Evolutionary conservation across 2,888 invertebrate genomes (phyloP), one percentile per base, ranked within the genome.

Genomic region (Schizotus pectinicornis): DNA sequence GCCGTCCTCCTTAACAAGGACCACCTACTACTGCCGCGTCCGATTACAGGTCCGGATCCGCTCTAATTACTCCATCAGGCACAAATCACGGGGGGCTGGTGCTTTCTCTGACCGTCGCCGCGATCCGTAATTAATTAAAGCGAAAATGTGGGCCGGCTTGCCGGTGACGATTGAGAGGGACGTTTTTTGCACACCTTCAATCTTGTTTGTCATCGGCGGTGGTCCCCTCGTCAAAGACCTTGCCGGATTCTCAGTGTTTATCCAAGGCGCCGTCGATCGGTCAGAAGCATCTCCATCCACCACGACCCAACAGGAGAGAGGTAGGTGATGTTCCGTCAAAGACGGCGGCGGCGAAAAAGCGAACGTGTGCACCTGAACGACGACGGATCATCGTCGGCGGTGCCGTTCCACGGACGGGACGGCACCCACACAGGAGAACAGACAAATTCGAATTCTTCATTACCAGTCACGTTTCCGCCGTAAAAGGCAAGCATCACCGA

Each of bases 31-130:
- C 58, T 60, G 62, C 63, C 63, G 63, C 56, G 56, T 57, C 57
- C 61, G 67, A 69, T 67, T 67, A 67, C 56, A 67, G 67, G 57
- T 56, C 63, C 59, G 61, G 63, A 64, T 64, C 63, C 61, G 66
- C 61, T 67, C 64, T 69, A 67, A 69, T 69, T 67, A 69, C 54
- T 64, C 61, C 58, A 67, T 61, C 60, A 51, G 54, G 64, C 62
- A 61, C 65, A 64, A 67, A 67, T 66, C 61, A 66, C 62, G 64
- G 63, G 54, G 62, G 22, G 22, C 22, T 22, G 22, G 3, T 22
- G 22, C 22, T 22, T 22, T 22, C 22, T 22, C 22, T 22, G 22
- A 22, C 22, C 22, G 5, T 22, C 22, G 22, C 22, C 22, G 22
- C 22, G 5, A 22, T 55, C 58, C 58, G 45, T 58, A 51, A 55